phyloP scores from a whole-genome alignment of 2,113 vertebrate species.

The Rhinichthys klamathensis region DNA sequence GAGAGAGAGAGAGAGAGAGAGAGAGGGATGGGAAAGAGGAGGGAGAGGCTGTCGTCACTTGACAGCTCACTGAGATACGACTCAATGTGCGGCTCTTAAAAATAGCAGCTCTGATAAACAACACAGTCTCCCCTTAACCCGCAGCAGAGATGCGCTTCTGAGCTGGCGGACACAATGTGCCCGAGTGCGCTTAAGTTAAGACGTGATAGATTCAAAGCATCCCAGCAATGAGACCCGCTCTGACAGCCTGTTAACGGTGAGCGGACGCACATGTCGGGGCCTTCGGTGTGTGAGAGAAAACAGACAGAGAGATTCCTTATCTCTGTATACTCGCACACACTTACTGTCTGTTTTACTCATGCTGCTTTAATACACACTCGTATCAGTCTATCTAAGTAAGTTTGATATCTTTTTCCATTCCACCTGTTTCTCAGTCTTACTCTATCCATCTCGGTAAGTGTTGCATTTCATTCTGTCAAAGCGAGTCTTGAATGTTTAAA shows the following conservation, averaged over 20 bases:
- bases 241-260: constrained; percentile 47
- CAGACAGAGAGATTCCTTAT: constrained; percentile 41
- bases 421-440: constrained; percentile 17
- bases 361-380: constrained; percentile 8
- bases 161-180: constrained; percentile 20
- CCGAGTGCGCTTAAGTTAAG: constrained; percentile 17
- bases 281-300: constrained; percentile 46
- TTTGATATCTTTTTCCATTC: constrained; percentile 23
- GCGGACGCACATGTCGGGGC: constrained; percentile 29
- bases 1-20: constrained; percentile 36
- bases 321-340: neutral
- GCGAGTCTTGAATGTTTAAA: neutral
- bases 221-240: constrained; percentile 46
- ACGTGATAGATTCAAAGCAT: constrained; percentile 47
- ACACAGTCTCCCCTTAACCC: constrained; percentile 17
- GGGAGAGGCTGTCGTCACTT: constrained; percentile 43
- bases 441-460: neutral
- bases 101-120: constrained; percentile 56
- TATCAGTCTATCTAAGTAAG: neutral
- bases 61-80: constrained; percentile 50
- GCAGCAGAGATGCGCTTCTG: neutral
- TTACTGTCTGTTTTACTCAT: neutral
- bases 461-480: constrained; percentile 15
- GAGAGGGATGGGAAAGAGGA: constrained; percentile 17
- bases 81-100: constrained; percentile 48